Conservation (phyloP, 2,113 vertebrate genomes). For the Limanda limanda region DNA sequence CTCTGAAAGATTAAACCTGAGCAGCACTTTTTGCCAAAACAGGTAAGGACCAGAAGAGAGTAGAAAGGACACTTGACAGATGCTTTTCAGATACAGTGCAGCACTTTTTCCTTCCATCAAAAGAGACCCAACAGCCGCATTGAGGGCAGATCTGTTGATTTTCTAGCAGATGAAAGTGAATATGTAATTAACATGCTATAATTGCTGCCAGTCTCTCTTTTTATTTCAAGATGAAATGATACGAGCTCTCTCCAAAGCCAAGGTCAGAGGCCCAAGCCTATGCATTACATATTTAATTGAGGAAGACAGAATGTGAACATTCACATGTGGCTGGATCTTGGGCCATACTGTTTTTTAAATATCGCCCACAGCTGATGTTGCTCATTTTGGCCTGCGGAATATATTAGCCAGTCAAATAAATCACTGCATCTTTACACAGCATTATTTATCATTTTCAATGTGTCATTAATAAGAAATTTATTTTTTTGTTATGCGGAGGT, state of each 20-base stretch:
- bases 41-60: constrained; percentile 44
- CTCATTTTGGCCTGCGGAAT: constrained; percentile 32
- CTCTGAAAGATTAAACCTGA: constrained; percentile 22
- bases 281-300: constrained; percentile 89
- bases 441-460: constrained; percentile 56
- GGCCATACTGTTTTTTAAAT: constrained; percentile 79
- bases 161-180: constrained; percentile 90
- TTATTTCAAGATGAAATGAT: constrained; percentile 95
- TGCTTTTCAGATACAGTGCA: constrained; percentile 47
- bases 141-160: constrained; percentile 53
- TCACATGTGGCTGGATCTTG: constrained; percentile 84
- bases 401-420: constrained; percentile 28
- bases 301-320: constrained; percentile 70
- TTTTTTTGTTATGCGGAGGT: background rate
- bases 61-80: constrained; percentile 43
- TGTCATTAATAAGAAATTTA: constrained; percentile 23
- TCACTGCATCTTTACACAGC: constrained; percentile 31
- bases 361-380: constrained; percentile 21
- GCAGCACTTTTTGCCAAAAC: constrained; percentile 7
- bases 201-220: constrained; percentile 92
- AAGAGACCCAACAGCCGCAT: constrained; percentile 48
- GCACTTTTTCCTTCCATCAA: constrained; percentile 22
- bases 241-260: constrained; percentile 87
- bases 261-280: constrained; percentile 85
- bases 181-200: constrained; percentile 93